phyloP scores from a whole-genome alignment of 2,113 vertebrate genomes.

The Clarias gariepinus region DNA sequence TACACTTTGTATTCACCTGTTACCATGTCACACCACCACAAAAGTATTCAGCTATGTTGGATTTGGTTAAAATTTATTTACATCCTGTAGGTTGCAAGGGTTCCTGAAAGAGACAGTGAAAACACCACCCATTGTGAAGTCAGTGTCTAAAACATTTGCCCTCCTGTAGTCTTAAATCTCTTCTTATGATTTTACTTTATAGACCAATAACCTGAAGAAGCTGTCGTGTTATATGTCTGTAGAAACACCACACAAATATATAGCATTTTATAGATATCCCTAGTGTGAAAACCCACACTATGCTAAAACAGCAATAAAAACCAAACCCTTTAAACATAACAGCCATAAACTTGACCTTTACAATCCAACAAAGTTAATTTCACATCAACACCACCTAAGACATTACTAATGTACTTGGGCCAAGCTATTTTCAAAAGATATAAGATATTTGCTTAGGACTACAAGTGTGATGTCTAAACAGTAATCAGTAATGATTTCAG shows the following conservation, averaged over 20 bases:
- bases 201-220: background rate
- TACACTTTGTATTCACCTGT: background rate
- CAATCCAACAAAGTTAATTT: slow-evolving; percentile 4
- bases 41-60: background rate
- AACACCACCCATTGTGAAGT: background rate
- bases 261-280: slow-evolving; percentile 7
- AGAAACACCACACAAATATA: background rate
- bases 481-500: background rate
- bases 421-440: background rate
- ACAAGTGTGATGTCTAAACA: background rate
- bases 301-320: slow-evolving; percentile 49
- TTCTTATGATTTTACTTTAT: background rate
- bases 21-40: background rate
- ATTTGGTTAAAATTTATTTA: slow-evolving; percentile 18
- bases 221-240: background rate
- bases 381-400: background rate
- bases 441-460: background rate
- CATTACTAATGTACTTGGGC: background rate
- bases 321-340: slow-evolving; percentile 53
- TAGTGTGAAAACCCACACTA: slow-evolving; percentile 27
- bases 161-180: background rate
- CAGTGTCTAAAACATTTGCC: background rate
- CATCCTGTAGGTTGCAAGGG: background rate
- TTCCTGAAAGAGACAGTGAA: background rate
- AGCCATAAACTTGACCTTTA: slow-evolving; percentile 60